Conservation (phyloP, 2,113 vertebrate genomes). For the Campylomormyrus numenius region DNA sequence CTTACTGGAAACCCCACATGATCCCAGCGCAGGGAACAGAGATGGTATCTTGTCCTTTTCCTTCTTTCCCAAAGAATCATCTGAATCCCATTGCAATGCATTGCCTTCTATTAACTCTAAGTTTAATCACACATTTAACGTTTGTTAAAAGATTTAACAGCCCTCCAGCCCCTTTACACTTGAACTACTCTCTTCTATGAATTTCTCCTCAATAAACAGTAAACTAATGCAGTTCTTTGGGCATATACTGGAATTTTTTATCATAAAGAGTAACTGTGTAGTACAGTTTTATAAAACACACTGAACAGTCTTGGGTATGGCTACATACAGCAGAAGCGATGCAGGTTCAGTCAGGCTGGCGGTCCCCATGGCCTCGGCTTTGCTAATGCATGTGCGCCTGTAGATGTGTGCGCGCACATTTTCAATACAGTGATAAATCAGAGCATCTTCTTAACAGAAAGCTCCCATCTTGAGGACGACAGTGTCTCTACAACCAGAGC, state of each 20-base stretch:
- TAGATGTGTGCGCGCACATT: background rate
- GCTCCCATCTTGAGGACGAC: background rate
- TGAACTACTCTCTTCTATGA: background rate
- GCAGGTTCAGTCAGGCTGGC: background rate
- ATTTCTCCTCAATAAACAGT: background rate
- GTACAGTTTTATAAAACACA: background rate
- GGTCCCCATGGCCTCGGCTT: background rate
- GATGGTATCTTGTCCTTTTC: background rate
- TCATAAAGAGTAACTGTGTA: background rate
- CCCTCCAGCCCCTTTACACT: background rate
- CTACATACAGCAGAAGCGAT: background rate
- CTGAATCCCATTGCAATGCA: background rate
- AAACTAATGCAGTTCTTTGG: background rate
- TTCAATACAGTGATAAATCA: background rate
- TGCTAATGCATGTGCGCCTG: background rate
- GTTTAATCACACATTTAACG: background rate
- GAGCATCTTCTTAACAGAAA: background rate
- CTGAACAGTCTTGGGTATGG: background rate
- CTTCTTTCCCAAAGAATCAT: background rate
- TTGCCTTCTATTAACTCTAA: background rate
- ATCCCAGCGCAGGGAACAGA: background rate
- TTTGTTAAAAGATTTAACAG: background rate
- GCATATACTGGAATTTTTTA: background rate
- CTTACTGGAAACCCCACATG: background rate
- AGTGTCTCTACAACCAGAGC: background rate